A percentile compares a stretch with the other conserved stretches of the same genome.
These are phyloP conservation scores for Danio rerio DNA, from an alignment of 2,113 vertebrate genomes.

Conservation along the genomic window GRCz12tu NC_133178.1:16416001-16416500, in stretches of 20 bases:
- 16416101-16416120: too few species aligned
- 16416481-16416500: background rate
- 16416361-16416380: conserved; percentile 54
- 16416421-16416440: conserved; percentile 11
- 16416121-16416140: too few species aligned
- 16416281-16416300: conserved; percentile 36
- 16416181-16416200: too few species aligned
- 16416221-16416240: too few species aligned
- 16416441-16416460: background rate
- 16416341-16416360: conserved; percentile 61
- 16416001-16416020: too few species aligned
- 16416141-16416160: too few species aligned
- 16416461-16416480: background rate
- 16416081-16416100: too few species aligned
- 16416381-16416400: conserved; percentile 63
- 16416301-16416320: conserved; percentile 10
- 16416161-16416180: too few species aligned
- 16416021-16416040: too few species aligned
- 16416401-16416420: conserved; percentile 59
- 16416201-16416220: too few species aligned
- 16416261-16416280: conserved; percentile 13
- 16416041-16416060: too few species aligned
- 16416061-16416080: too few species aligned
- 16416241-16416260: background rate
- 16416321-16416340: conserved; percentile 69